Base-by-base conservation (phyloP, 2,888 invertebrate genomes). In the Fragum whitleyi region DNA sequence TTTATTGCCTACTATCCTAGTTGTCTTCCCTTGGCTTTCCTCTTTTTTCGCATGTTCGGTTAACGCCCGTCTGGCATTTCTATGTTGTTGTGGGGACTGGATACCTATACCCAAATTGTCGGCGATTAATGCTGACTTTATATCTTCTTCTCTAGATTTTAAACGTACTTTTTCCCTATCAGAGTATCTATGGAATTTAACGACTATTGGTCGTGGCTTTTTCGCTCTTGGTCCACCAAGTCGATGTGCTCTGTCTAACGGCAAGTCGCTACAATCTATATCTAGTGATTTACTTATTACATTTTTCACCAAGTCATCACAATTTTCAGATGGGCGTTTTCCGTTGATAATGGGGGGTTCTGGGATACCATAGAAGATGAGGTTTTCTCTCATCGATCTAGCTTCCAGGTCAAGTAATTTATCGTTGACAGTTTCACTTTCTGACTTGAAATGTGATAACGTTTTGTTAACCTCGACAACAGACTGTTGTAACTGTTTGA, bases 141-240 rank as follows among this genome's bases (percentile, higher is more conserved):
- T 6, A n/a, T 11, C 5, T 6, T n/a, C 26, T 14, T 57, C 14
- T 5, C 26, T n/a, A 21, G 57, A 57, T 23, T 57, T 57, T 23
- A 57, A 11, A 14, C 9, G 21, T 26, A 74, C 55, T n/a, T 26
- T 65, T 7, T 65, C 65, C 2, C 74, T 21, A 32, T 65, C 53
- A 0, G 65, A 32, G 21, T 65, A 74, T 19, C 21, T 51, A 23
- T 74, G 74, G 51, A 74, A 74, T 26, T 74, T 74, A 9, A 53
- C 62, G 6, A 73, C 73, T n/a, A 73, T 62, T 3, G 73, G 73
- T 59, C 73, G 36, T 6, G 73, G 39, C 39, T 73, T 73, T 32
- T 51, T 73, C 42, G 67, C 65, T 9, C 21, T 21, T 5, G 19
- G 32, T 14, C 65, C 74, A 29, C 74, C 74, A 1, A 53, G 53